Conservation (phyloP, 92 coral and sea anemone genomes). For the Porites lobata region DNA sequence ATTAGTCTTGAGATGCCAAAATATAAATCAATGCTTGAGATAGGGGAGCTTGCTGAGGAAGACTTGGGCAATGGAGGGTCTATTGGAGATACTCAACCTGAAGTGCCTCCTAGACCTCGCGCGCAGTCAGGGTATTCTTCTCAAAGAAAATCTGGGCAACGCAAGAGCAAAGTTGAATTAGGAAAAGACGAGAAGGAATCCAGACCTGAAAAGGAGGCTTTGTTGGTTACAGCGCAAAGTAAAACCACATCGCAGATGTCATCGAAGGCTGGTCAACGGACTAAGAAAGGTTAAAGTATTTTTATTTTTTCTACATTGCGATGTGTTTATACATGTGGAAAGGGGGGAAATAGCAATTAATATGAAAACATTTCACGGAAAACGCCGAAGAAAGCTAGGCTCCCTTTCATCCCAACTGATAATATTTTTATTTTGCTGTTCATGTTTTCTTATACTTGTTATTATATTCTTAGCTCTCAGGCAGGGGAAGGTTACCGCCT, state of each 20-base stretch:
- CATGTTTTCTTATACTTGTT: too few relatives aligned
- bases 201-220: slow-evolving; percentile 30
- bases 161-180: not conserved
- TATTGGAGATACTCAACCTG: slow-evolving; percentile 15
- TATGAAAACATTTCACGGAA: too few relatives aligned
- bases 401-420: too few relatives aligned
- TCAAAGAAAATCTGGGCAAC: not conserved
- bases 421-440: too few relatives aligned
- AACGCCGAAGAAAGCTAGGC: too few relatives aligned
- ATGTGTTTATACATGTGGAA: not conserved
- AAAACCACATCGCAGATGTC: slow-evolving; percentile 1
- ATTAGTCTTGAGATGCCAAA: slow-evolving; percentile 91
- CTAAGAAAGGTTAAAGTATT: slow-evolving; percentile 28
- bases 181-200: slow-evolving; percentile 12
- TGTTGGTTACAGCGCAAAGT: slow-evolving; percentile 10
- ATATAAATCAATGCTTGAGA: slow-evolving; percentile 87
- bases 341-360: too few relatives aligned
- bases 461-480: not conserved
- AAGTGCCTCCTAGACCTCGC: not conserved
- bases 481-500: not conserved
- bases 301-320: not conserved
- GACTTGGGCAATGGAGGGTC: slow-evolving; percentile 29
- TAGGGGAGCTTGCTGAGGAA: slow-evolving; percentile 61
- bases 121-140: not conserved
- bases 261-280: not conserved